A percentile compares a stretch with the other conserved stretches of the same genome.
phyloP scores from a whole-genome alignment of 1,140 invertebrate species.

The Hypothenemus hampei region DNA sequence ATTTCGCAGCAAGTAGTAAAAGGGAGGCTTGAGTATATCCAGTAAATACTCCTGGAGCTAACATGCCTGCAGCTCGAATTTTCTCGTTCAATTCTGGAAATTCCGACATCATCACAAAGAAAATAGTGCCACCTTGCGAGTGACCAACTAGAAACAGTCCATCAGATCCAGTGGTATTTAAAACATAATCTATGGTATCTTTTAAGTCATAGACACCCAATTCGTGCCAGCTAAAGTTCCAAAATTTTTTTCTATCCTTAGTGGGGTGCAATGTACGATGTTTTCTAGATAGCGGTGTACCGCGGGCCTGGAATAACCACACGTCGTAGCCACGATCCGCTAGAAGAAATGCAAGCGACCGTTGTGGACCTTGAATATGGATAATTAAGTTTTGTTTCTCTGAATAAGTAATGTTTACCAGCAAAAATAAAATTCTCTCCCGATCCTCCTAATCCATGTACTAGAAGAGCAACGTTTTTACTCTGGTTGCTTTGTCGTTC shows the following conservation, averaged over 20 bases:
- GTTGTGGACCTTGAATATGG: conserved; percentile 24
- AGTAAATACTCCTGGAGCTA: conserved; percentile 32
- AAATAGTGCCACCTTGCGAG: conserved; percentile 55
- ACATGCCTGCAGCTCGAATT: conserved; percentile 37
- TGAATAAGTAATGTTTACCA: too few species aligned
- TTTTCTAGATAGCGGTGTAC: conserved; percentile 59
- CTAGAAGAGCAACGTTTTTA: too few species aligned
- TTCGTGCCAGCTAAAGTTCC: conserved; percentile 37
- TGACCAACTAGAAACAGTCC: conserved; percentile 35
- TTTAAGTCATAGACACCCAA: conserved; percentile 55
- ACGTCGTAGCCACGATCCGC: conserved; percentile 41
- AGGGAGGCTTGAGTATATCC: conserved; percentile 8
- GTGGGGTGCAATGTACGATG: conserved; percentile 47
- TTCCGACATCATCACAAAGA: conserved; percentile 60
- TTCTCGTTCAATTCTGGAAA: conserved; percentile 58
- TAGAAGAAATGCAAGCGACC: conserved; percentile 34
- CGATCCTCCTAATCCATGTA: too few species aligned
- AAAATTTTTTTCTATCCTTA: conserved; percentile 19
- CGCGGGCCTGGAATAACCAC: conserved; percentile 70
- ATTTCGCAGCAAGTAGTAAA: not conserved
- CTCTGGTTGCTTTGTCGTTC: too few species aligned
- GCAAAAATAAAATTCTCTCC: too few species aligned
- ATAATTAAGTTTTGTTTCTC: too few species aligned
- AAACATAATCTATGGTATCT: conserved; percentile 54
- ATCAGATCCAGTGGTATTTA: conserved; percentile 24